Conservation (phyloP, 2,888 invertebrate genomes). For the Helicoverpa assulta region DNA sequence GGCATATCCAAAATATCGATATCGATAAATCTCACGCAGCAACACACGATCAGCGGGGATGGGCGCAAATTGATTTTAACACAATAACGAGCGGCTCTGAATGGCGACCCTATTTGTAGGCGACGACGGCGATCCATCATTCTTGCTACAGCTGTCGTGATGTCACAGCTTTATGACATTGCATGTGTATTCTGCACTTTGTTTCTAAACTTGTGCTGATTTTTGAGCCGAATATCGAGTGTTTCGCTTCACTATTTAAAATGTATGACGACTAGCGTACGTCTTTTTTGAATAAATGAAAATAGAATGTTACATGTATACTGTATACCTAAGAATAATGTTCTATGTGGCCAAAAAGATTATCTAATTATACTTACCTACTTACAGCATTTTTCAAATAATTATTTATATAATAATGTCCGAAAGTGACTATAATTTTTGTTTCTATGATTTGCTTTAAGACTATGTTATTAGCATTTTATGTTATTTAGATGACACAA, state of each 20-base stretch:
- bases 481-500: no score
- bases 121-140: conserved; percentile 87
- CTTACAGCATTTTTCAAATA: no score
- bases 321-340: no score
- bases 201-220: conserved; percentile 15
- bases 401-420: no score
- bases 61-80: conserved; percentile 89
- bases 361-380: no score
- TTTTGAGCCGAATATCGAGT: not conserved
- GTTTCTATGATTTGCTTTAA: no score
- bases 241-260: not conserved
- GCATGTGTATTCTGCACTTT: conserved; percentile 43
- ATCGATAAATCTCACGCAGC: conserved; percentile 61
- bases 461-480: no score
- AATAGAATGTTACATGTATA: no score
- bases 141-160: conserved; percentile 63
- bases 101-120: conserved; percentile 87
- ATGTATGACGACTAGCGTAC: no score
- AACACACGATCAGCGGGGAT: conserved; percentile 78
- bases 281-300: no score
- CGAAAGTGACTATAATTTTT: no score
- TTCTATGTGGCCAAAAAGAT: no score
- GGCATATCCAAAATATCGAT: conserved; percentile 39
- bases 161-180: conserved; percentile 54
- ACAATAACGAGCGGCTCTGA: conserved; percentile 84